Percentiles rank a stretch among this genome's conserved stretches.
phyloP scores from a whole-genome alignment of 2,797 vertebrate species.

The Ammospiza maritima region DNA sequence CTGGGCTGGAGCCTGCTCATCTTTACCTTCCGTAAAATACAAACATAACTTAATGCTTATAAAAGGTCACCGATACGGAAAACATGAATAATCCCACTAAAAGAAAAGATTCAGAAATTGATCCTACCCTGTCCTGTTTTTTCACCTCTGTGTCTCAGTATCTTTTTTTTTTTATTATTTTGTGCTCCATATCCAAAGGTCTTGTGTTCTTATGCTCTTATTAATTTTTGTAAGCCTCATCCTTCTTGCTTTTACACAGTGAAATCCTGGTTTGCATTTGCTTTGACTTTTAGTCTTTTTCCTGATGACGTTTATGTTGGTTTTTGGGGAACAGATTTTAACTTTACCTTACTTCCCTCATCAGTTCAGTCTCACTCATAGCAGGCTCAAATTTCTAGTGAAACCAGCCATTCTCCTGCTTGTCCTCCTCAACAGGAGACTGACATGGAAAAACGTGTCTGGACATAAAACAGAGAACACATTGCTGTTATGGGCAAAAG shows the following conservation, averaged over 20 bases:
- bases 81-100: neutral
- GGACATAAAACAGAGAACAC: neutral
- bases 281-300: neutral
- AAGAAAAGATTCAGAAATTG: neutral
- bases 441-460: rapidly evolving
- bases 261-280: neutral
- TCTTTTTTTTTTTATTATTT: no score
- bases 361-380: neutral
- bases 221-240: neutral
- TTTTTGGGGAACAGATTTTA: neutral
- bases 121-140: rapidly evolving
- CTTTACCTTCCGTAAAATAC: neutral
- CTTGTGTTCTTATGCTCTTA: neutral
- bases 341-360: neutral
- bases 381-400: neutral
- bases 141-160: neutral
- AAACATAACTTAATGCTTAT: neutral
- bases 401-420: neutral
- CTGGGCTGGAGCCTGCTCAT: neutral
- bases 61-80: neutral
- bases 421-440: neutral
- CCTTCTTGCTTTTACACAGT: neutral
- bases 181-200: neutral
- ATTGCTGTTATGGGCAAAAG: neutral
- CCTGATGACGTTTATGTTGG: neutral